Percentiles rank a stretch among this genome's conserved stretches.
Evolutionary conservation across 2,797 vertebrate genomes (phyloP).

Genomic region (Parotocinclus haroldoi): DNA sequence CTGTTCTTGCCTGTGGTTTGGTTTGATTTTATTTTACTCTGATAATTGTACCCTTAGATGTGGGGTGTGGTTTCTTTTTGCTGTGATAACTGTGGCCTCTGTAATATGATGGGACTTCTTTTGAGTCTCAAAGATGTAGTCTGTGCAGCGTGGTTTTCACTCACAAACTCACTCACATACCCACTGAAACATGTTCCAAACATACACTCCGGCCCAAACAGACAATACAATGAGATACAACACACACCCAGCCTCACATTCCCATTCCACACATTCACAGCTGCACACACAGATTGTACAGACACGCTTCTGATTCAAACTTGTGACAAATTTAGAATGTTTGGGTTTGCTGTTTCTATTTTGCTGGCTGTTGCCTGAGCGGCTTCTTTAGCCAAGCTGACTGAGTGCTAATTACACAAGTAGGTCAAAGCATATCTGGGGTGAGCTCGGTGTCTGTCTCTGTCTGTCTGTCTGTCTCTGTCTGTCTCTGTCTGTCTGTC

Average conservation of each 20-base stretch:
- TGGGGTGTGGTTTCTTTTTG: no score
- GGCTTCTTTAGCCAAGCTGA: neutral
- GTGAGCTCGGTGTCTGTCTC: neutral
- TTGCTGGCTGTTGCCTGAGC: slow-evolving; percentile 1
- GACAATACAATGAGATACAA: neutral
- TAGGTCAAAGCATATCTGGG: slow-evolving; percentile 28
- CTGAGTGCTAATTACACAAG: slow-evolving; percentile 35
- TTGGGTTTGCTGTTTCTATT: neutral
- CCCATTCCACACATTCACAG: slow-evolving; percentile 1
- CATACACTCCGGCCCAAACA: neutral
- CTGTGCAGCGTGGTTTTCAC: neutral
- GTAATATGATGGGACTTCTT: no score
- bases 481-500: slow-evolving; percentile 15
- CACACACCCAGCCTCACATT: neutral
- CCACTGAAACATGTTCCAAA: neutral
- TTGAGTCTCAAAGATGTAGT: no score
- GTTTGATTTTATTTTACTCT: no score
- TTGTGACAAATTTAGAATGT: neutral
- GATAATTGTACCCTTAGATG: no score
- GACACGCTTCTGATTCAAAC: neutral
- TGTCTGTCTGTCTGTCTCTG: slow-evolving; percentile 5
- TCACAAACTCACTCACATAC: neutral
- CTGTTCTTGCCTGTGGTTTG: no score
- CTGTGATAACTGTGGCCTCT: no score
- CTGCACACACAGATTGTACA: neutral